phyloP scores from a whole-genome alignment of 2,888 invertebrate genomes.

The Brachyopa scutellaris region DNA sequence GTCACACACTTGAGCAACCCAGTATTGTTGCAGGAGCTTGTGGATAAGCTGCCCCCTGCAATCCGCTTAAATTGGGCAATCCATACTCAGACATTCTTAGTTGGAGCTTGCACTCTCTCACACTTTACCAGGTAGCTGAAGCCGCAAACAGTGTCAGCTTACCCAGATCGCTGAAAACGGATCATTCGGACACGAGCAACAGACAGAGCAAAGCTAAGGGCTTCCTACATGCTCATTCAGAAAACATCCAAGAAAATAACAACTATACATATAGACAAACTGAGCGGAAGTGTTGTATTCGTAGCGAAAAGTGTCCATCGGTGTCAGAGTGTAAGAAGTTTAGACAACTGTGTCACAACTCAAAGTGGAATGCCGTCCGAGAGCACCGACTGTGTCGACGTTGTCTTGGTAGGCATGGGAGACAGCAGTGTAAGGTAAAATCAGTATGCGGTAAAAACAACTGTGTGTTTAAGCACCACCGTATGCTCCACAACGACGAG shows the following conservation, averaged over 20 bases:
- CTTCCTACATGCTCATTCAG: slow-evolving; percentile 10
- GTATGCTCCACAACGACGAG: neutral
- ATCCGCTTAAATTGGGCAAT: slow-evolving; percentile 62
- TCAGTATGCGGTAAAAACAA: neutral
- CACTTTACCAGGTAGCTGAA: slow-evolving; percentile 57
- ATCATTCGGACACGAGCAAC: neutral
- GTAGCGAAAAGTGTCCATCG: neutral
- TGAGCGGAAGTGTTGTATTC: neutral
- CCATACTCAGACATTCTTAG: neutral
- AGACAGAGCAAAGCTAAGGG: neutral
- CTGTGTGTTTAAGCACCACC: too few relatives aligned
- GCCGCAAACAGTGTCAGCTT: slow-evolving; percentile 51
- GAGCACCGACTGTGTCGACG: neutral
- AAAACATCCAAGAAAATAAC: neutral
- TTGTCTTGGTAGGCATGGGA: neutral
- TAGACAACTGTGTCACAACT: neutral
- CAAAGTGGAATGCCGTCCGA: neutral
- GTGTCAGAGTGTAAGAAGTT: too few relatives aligned
- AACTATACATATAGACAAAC: neutral
- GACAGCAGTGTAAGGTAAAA: neutral
- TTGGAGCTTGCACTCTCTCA: neutral
- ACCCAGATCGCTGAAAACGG: neutral
- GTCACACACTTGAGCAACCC: slow-evolving; percentile 42
- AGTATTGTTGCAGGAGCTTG: slow-evolving; percentile 50
- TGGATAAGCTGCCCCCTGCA: too few relatives aligned